Evolutionary conservation across 1,140 invertebrate species (phyloP).

Genomic region (Maconellicoccus hirsutus): DNA sequence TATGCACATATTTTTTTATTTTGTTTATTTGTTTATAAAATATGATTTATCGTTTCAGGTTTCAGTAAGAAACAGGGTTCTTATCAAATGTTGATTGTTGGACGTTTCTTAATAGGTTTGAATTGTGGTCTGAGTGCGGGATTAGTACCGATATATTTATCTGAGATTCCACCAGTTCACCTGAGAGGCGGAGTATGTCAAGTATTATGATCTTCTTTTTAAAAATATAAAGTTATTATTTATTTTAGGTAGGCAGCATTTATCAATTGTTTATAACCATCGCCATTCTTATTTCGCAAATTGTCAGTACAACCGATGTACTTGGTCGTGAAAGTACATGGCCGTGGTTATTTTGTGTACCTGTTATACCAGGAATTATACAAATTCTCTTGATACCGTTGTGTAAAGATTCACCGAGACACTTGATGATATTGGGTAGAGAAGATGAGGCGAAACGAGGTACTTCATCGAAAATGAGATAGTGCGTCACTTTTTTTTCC

Average conservation of each 20-base stretch:
- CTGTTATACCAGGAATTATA: slow-evolving; percentile 61
- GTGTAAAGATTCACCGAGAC: slow-evolving; percentile 85
- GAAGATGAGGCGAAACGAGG: slow-evolving; percentile 64
- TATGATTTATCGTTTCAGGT: too few relatives aligned
- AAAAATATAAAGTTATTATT: too few relatives aligned
- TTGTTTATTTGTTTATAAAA: too few relatives aligned
- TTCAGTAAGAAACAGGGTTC: slow-evolving; percentile 38
- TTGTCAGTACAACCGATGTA: slow-evolving; percentile 57
- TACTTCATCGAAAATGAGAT: too few relatives aligned
- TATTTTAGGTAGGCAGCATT: slow-evolving; percentile 56
- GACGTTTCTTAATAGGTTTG: slow-evolving; percentile 68
- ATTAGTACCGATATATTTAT: slow-evolving; percentile 71
- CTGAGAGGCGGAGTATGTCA: slow-evolving; percentile 56
- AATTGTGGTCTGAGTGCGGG: slow-evolving; percentile 77
- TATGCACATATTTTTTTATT: too few relatives aligned
- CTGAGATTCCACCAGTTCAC: slow-evolving; percentile 72
- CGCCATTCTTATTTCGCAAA: slow-evolving; percentile 68
- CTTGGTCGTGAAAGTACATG: slow-evolving; percentile 54
- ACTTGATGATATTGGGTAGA: slow-evolving; percentile 54
- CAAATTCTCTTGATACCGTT: slow-evolving; percentile 62
- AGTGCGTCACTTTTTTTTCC: too few relatives aligned
- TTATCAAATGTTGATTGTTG: slow-evolving; percentile 62
- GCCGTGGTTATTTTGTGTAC: slow-evolving; percentile 59
- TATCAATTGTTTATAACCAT: slow-evolving; percentile 81
- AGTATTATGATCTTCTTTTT: too few relatives aligned